Conservation (phyloP, 53 echinoderm and acorn worm species). For the Henricia sp. region DNA sequence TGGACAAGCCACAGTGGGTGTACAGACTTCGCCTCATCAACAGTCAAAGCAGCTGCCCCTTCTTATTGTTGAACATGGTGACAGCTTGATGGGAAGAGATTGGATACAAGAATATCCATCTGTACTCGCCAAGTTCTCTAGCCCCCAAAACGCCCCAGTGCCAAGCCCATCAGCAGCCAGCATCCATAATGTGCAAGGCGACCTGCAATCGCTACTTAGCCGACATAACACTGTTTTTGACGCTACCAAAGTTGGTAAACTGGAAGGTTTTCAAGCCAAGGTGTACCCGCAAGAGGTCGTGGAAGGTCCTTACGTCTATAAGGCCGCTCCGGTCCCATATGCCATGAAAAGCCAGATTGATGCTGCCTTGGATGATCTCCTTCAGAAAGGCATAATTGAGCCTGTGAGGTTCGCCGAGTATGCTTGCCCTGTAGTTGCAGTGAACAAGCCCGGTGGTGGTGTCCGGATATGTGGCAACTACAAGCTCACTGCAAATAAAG, state of each 20-base stretch:
- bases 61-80: constrained; percentile 59
- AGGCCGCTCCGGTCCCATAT: constrained; percentile 66
- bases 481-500: constrained; percentile 70
- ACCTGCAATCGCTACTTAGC: background rate
- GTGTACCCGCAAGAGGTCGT: constrained; percentile 43
- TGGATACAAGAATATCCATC: constrained; percentile 43
- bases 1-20: constrained; percentile 53
- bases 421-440: constrained; percentile 69
- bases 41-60: constrained; percentile 35
- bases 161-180: background rate
- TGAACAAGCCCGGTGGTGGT: constrained; percentile 58
- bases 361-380: constrained; percentile 47
- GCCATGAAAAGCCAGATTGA: constrained; percentile 66
- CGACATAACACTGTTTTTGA: constrained; percentile 34
- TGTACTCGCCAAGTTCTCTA: background rate
- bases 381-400: constrained; percentile 55
- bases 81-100: constrained; percentile 61
- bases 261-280: no score
- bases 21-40: background rate
- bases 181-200: background rate
- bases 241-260: no score
- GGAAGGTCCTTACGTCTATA: constrained; percentile 46
- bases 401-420: constrained; percentile 62
- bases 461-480: constrained; percentile 74
- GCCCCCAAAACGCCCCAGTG: background rate